These are phyloP conservation scores for Typhlichthys eigenmanni DNA, from an alignment of 2,797 vertebrate genomes.

Conservation along the genomic window DNA sequence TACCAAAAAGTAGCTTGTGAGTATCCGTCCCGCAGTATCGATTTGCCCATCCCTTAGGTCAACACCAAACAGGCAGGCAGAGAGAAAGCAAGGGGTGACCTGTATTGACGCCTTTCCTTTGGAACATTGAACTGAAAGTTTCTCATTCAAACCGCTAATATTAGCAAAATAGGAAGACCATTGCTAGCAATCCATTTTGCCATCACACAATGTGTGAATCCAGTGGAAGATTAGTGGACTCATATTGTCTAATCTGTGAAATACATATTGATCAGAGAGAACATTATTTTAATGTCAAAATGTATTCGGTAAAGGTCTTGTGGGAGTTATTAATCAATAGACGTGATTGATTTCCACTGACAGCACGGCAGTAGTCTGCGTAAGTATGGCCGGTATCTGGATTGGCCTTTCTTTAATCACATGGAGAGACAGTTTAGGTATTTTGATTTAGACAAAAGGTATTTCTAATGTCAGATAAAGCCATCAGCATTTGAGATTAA, in stretches of 20 bases:
- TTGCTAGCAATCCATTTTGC: constrained; percentile 13
- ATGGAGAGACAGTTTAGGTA: constrained; percentile 3
- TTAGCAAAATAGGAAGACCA: constrained; percentile 4
- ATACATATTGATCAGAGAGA: constrained; percentile 51
- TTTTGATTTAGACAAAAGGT: constrained; percentile 12
- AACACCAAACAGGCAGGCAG: too few species aligned
- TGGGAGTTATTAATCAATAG: constrained; percentile 40
- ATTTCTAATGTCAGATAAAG: constrained; percentile 1
- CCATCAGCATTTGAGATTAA: neutral
- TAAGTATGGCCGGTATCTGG: constrained; percentile 4
- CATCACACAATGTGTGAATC: neutral
- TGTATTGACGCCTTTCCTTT: too few species aligned
- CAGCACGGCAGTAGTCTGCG: constrained; percentile 1
- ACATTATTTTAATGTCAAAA: constrained; percentile 63
- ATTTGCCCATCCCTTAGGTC: too few species aligned
- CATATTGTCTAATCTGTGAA: constrained; percentile 46
- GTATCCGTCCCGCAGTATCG: too few species aligned
- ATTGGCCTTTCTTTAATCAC: constrained; percentile 16
- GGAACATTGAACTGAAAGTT: too few species aligned
- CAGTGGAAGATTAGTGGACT: constrained; percentile 24
- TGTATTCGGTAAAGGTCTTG: constrained; percentile 54
- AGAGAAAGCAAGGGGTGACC: too few species aligned
- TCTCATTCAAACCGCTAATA: constrained; percentile 11
- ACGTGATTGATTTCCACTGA: constrained; percentile 18
- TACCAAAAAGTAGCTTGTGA: too few species aligned